Conservation (phyloP, 1,140 invertebrate genomes). For the Aradophagus sp. region DNA sequence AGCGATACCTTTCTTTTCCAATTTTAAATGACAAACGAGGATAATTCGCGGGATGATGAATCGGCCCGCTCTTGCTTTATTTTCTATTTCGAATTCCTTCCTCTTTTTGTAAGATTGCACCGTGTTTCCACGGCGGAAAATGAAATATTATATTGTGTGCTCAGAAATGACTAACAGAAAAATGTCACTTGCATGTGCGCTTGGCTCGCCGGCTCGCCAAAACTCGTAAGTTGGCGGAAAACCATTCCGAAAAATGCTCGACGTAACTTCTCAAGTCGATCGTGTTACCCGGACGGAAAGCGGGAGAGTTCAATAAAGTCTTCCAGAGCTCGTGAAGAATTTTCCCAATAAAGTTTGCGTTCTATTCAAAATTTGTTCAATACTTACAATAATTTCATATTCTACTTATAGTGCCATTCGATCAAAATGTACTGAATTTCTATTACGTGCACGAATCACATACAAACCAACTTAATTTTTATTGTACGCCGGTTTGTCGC, state of each 20-base stretch:
- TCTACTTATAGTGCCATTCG: conserved; percentile 31
- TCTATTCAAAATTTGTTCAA: conserved; percentile 52
- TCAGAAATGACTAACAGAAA: conserved; percentile 55
- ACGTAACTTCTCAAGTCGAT: conserved; percentile 55
- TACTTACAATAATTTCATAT: conserved; percentile 52
- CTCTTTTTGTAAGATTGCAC: conserved; percentile 44
- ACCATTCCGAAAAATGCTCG: conserved; percentile 57
- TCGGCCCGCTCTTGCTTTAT: conserved; percentile 40
- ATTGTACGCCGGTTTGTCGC: too few relatives aligned
- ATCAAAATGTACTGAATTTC: conserved; percentile 46
- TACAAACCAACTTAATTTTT: too few relatives aligned
- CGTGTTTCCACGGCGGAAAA: conserved; percentile 48
- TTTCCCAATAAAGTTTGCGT: conserved; percentile 52
- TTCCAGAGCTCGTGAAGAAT: conserved; percentile 47
- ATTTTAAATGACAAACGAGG: conserved; percentile 56
- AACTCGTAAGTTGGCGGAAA: conserved; percentile 55
- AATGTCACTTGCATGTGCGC: conserved; percentile 57
- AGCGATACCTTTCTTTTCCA: conserved; percentile 39
- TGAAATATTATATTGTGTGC: conserved; percentile 57
- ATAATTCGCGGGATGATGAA: conserved; percentile 49
- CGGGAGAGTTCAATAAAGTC: conserved; percentile 56
- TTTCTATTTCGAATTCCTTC: conserved; percentile 29
- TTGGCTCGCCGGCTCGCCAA: conserved; percentile 39
- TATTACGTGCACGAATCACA: conserved; percentile 11
- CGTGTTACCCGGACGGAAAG: conserved; percentile 54